Base-by-base conservation (phyloP, 2,888 invertebrate species). In the Noctua janthina region DNA sequence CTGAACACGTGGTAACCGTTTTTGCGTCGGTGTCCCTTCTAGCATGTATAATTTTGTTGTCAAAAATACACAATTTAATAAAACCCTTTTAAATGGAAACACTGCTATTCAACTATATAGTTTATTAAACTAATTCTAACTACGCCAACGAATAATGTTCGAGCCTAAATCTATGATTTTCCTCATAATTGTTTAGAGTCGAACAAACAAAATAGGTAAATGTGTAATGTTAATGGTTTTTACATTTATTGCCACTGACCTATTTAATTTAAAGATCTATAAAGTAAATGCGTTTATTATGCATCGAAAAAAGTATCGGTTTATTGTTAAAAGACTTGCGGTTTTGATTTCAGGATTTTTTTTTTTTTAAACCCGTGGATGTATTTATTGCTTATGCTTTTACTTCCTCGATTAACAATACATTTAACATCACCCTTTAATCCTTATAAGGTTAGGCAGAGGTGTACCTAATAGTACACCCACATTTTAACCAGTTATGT, bases 141-240 rank as follows among this genome's bases (percentile, higher is more conserved):
- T 15, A 59, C n/a, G 46, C 4, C 29, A 49, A 39, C 10, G 43
- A 56, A 66, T 54, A 64, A 23, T 49, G 15, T 62, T 67, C 23
- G 2, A 35, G 20, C 10, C 51, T 23, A 23, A 54, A 79, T 71
- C 72, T 69, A 67, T 74, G 54, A 43, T 86, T 87, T 84, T 87
- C 86, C 86, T 86, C 29, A 35, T 83, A 64, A 67, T 76, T 81
- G 70, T 56, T 78, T 49, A 68, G 59, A 69, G 62, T 49, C n/a
- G 0, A 72, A 74, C 70, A 20, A 68, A 70, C 64, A 35, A 20
- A 39, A 20, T 66, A 66, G 66, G 71, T 64, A 68, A 62, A 46
- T 80, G 69, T 54, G 23, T 72, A 15, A 54, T 35, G n/a, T 23
- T 51, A 70, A 68, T 64, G 17, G 35, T 70, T 79, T 56, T 72